Evolutionary conservation across 2,797 vertebrate genomes (phyloP).

Genomic region (Cirrhinus mrigala): DNA sequence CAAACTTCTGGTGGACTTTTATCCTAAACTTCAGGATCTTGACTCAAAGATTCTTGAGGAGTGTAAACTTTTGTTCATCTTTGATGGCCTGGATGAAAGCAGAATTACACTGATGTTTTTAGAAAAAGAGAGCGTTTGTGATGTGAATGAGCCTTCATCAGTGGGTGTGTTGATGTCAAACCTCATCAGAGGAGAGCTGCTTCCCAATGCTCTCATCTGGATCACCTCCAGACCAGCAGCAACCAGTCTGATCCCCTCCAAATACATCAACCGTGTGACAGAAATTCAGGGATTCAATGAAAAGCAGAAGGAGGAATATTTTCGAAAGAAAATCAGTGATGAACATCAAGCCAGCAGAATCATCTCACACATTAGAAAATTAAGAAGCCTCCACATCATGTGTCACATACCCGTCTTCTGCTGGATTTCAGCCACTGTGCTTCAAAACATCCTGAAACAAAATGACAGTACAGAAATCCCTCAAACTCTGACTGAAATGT

Average conservation of each 20-base stretch:
- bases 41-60: neutral
- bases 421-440: slow-evolving; percentile 18
- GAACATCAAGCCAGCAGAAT: too few relatives aligned
- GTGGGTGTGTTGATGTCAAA: slow-evolving; percentile 1
- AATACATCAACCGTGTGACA: neutral
- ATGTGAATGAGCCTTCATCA: slow-evolving; percentile 4
- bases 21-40: neutral
- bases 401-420: slow-evolving; percentile 27
- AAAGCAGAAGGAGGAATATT: neutral
- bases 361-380: neutral
- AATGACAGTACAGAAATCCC: neutral
- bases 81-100: slow-evolving; percentile 15
- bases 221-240: slow-evolving; percentile 9
- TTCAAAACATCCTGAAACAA: neutral
- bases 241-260: neutral
- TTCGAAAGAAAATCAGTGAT: slow-evolving; percentile 1
- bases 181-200: slow-evolving; percentile 5
- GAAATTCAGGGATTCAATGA: neutral
- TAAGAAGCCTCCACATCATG: slow-evolving; percentile 23
- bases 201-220: slow-evolving; percentile 22
- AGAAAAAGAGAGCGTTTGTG: neutral
- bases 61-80: neutral
- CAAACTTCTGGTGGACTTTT: neutral
- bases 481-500: slow-evolving; percentile 32
- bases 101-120: neutral